phyloP scores from a whole-genome alignment of 2,113 vertebrate genomes.

The Macaca nemestrina region DNA sequence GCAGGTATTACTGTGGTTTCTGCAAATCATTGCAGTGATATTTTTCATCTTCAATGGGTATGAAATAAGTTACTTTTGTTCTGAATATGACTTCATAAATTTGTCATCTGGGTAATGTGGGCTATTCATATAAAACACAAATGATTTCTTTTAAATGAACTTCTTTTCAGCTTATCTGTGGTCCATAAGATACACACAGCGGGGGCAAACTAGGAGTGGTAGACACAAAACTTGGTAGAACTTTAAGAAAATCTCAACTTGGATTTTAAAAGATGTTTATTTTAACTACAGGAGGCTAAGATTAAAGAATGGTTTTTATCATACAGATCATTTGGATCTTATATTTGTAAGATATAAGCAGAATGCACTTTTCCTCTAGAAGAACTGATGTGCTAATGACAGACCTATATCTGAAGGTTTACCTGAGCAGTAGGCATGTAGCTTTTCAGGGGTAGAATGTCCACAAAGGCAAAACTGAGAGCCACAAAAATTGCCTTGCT shows the following conservation, averaged over 20 bases:
- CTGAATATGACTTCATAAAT: background rate
- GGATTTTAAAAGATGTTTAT: background rate
- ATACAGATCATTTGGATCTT: background rate
- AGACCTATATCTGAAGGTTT: background rate
- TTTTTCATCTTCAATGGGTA: constrained; percentile 1
- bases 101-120: background rate
- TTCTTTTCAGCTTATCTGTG: background rate
- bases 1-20: constrained; percentile 5
- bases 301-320: background rate
- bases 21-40: background rate
- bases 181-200: background rate
- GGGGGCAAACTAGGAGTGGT: fast-evolving
- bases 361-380: background rate
- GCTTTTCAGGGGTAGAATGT: background rate
- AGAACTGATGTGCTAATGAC: background rate
- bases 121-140: background rate
- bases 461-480: background rate
- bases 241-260: background rate
- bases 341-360: background rate
- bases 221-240: background rate
- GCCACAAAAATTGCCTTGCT: background rate
- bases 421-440: background rate
- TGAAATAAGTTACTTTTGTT: background rate
- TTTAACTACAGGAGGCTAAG: background rate
- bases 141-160: background rate